Base-by-base conservation (phyloP, 2,113 vertebrate genomes). In the Oreochromis tanganicae region DNA sequence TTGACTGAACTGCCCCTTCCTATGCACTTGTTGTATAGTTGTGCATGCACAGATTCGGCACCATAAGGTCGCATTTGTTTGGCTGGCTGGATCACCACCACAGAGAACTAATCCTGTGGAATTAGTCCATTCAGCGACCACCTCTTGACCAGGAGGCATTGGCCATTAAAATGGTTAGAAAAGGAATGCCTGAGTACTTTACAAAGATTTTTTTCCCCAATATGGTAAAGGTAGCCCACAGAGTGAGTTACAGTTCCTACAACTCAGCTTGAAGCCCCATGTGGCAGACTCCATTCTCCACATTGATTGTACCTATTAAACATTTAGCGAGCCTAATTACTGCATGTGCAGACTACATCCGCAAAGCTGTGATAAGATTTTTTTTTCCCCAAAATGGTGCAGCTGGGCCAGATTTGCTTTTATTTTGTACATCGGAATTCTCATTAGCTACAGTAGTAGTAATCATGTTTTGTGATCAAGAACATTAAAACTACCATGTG, bases 111-210 rank as follows among this genome's bases (percentile, higher is more conserved):
- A 95, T 95, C 92, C 92, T 79, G 90, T 63, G 85, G 93, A 93
- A 96, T 95, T 91, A 93, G 91, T 89, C 78, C 86, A 89, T 93
- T 93, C 92, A 90, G 83, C 9, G 73, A 82, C 85, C 92, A 94
- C 92, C 93, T 92, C 94, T 95, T 94, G 95, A 95, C 92, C 91
- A 95, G 84, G 57, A 95, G 91, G 90, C 86, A 91, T 38, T 92
- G 94, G 82, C 93, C 92, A 94, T 93, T 95, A 95, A 95, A 94
- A 84, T 85, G 90, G 94, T 92, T 95, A 95, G 91, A 93, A 93
- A 94, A 92, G 93, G 91, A 96, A 94, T 94, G 90, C 86, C 87
- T 93, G 93, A 92, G 94, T 89, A 81, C 85, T 90, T 61, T 73
- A 89, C 82, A 91, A 92, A 90, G 71, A 57, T 7, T 19, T 82